Percentiles rank a stretch among this genome's conserved stretches.
Evolutionary conservation across 2,888 invertebrate species (phyloP).

Genomic region (Notocelia uddmanniana): DNA sequence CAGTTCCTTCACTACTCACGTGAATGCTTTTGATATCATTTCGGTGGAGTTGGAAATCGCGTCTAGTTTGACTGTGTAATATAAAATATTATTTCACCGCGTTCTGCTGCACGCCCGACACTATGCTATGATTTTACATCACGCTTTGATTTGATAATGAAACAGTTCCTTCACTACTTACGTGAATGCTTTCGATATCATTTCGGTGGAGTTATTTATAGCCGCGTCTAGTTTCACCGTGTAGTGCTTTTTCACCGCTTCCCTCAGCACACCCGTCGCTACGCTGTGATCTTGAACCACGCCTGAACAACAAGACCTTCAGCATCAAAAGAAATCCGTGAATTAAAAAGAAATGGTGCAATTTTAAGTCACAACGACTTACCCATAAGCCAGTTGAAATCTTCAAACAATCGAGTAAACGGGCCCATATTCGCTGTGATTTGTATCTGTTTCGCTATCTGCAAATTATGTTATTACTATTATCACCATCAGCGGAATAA

Average conservation of each 20-base stretch:
- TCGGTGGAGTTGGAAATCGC: too few species aligned
- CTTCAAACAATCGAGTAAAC: conserved; percentile 60
- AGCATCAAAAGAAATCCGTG: too few species aligned
- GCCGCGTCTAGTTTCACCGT: conserved; percentile 53
- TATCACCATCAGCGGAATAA: too few species aligned
- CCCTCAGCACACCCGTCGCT: conserved; percentile 58
- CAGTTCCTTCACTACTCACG: background rate
- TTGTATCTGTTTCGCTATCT: conserved; percentile 74
- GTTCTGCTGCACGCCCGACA: too few species aligned
- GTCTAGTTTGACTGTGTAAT: too few species aligned
- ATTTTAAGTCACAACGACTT: background rate
- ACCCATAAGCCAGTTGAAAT: conserved; percentile 66
- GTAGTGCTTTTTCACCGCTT: conserved; percentile 58
- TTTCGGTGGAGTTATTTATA: conserved; percentile 52
- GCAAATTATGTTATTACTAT: conserved; percentile 23
- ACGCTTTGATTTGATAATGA: too few species aligned
- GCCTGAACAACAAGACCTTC: conserved; percentile 54
- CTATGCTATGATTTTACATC: too few species aligned
- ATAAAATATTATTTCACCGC: too few species aligned
- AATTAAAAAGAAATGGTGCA: too few species aligned
- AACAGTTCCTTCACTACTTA: conserved; percentile 50
- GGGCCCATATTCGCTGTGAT: conserved; percentile 57
- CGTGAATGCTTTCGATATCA: conserved; percentile 63
- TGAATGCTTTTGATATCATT: conserved; percentile 35
- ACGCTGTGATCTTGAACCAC: conserved; percentile 68